Conservation (phyloP, 2,797 vertebrate genomes). For the Cuculus canorus region DNA sequence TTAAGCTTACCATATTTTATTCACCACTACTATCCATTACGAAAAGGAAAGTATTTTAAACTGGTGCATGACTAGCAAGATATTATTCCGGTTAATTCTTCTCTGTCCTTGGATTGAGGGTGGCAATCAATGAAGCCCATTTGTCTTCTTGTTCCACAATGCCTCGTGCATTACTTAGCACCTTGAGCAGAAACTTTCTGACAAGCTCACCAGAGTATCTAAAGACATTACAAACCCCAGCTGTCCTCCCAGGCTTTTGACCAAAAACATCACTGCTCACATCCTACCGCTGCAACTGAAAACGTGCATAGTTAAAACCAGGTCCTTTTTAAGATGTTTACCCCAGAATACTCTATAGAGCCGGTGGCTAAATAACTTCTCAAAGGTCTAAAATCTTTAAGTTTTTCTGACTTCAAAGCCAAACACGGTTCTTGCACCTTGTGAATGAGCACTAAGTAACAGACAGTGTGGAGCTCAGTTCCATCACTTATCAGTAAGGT, state of each 20-base stretch:
- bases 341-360: not conserved
- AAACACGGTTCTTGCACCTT: not conserved
- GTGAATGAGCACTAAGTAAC: not conserved
- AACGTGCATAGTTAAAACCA: rapidly evolving
- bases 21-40: not conserved
- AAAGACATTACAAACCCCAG: not conserved
- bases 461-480: not conserved
- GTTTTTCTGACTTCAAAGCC: not conserved
- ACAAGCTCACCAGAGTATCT: not conserved
- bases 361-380: not conserved
- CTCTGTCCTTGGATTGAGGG: not conserved
- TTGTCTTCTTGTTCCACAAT: not conserved
- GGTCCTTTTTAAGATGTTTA: not conserved
- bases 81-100: not conserved
- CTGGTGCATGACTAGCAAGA: not conserved
- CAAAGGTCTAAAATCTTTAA: not conserved
- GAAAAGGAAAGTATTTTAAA: not conserved
- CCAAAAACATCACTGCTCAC: not conserved
- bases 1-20: not conserved
- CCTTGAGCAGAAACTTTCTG: not conserved
- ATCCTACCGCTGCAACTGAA: not conserved
- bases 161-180: not conserved
- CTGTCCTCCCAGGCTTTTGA: not conserved
- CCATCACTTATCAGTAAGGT: not conserved
- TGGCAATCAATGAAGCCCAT: not conserved